Evolutionary conservation across 2,113 vertebrate species (phyloP), one percentile per base, ranked within the genome.

Genomic region (Oncorhynchus masou): DNA sequence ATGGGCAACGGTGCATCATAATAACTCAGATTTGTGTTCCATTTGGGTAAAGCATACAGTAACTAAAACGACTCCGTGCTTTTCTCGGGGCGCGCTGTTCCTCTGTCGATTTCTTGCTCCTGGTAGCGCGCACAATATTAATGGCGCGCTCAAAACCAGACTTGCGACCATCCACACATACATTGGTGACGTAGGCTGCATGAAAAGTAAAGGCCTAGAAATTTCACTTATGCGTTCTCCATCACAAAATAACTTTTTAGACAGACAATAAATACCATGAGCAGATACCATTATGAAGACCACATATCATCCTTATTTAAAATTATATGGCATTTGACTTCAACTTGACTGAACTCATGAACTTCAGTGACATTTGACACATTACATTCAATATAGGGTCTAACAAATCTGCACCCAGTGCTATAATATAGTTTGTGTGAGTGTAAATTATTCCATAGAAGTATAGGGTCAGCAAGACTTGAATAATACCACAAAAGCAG

Each of bases 41-140:
- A 75, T 74, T n/a, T 54, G 16, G 49, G 59, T 45, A 48, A 71
- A 22, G 81, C 72, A 64, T 70, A 60, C 22, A 66, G 80, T 81
- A 70, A 79, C 76, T 59, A 80, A 83, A 84, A 84, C 74, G 73
- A 73, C 66, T 67, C 82, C 75, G 75, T 65, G 84, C 73, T 70
- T 76, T 54, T 74, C 48, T 76, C 88, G 90, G 82, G 22, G 76
- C 89, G 91, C 89, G 89, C 87, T 84, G 70, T 85, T 84, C 83
- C 88, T 88, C 76, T 80, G 84, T 85, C 75, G 73, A 86, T 74
- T 49, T 85, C 57, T 79, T 31, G 74, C 57, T 29, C 13, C 71
- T 25, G 13, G 71, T 84, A 71, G 80, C 88, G 84, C 87, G 85
- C 87, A 60, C 71, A 7, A 49, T 65, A 24, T 79, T 70, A 74